These are phyloP conservation scores for Drosophila ustulata DNA, from an alignment of 2,888 invertebrate genomes.

Conservation along the genomic window DNA sequence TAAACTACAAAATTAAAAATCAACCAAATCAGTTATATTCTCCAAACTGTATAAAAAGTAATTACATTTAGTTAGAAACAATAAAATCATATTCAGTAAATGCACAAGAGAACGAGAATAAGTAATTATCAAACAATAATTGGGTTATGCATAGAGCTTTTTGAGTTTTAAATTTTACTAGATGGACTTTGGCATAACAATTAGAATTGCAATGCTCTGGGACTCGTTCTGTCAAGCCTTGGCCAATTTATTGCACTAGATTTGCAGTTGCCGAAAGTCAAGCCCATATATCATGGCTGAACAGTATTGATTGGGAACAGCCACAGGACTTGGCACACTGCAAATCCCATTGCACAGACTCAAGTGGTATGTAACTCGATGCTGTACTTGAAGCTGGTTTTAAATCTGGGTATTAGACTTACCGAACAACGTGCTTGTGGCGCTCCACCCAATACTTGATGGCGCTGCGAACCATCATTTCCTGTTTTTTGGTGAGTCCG, in stretches of 20 bases:
- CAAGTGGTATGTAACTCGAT: neutral
- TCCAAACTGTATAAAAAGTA: too few species aligned
- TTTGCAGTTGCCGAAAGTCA: neutral
- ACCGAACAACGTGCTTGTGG: slow-evolving; percentile 95
- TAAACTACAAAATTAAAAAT: too few species aligned
- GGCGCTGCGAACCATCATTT: slow-evolving; percentile 93
- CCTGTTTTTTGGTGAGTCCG: slow-evolving; percentile 92
- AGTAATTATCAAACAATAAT: neutral
- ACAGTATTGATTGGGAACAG: neutral
- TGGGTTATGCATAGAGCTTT: neutral
- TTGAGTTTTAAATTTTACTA: neutral
- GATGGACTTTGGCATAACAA: neutral
- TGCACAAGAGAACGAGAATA: neutral
- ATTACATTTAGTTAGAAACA: too few species aligned
- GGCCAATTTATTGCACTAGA: neutral
- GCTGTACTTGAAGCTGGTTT: slow-evolving; percentile 5
- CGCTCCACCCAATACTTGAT: slow-evolving; percentile 96
- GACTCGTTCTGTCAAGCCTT: neutral
- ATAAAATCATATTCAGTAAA: too few species aligned
- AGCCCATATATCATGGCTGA: slow-evolving; percentile 1
- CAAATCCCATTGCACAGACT: slow-evolving; percentile 12
- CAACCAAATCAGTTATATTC: too few species aligned
- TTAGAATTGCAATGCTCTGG: neutral
- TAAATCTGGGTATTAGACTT: slow-evolving; percentile 64
- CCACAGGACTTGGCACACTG: neutral